Evolutionary conservation across 2,797 vertebrate species (phyloP).

Genomic region (Macropodus opercularis): DNA sequence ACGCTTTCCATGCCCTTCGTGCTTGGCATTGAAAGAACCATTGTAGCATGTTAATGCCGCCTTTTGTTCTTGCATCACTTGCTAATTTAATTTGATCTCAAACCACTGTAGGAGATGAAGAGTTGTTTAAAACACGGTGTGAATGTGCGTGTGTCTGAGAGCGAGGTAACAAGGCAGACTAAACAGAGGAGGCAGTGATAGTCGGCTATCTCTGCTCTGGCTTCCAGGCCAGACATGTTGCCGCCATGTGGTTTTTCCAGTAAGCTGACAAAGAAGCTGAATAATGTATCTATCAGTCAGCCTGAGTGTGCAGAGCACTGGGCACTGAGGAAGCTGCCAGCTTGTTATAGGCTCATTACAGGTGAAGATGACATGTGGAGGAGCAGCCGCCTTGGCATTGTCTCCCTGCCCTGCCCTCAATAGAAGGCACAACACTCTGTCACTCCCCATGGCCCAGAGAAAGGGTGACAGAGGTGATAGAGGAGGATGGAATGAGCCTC

Average conservation of each 20-base stretch:
- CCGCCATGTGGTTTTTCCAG: constrained; percentile 65
- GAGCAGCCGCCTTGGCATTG: constrained; percentile 67
- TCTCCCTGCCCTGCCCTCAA: constrained; percentile 64
- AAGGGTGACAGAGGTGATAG: constrained; percentile 59
- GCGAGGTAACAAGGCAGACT: constrained; percentile 8
- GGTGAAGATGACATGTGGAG: constrained; percentile 77
- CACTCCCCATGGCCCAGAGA: constrained; percentile 59
- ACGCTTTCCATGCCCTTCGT: constrained; percentile 25
- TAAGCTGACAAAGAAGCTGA: constrained; percentile 76
- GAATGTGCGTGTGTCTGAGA: constrained; percentile 5
- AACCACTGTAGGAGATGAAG: constrained; percentile 7
- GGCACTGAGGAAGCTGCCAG: constrained; percentile 70
- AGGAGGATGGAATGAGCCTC: constrained; percentile 58
- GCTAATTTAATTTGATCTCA: constrained; percentile 45
- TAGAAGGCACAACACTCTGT: constrained; percentile 62
- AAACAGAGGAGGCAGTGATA: constrained; percentile 36
- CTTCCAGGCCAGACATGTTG: constrained; percentile 58
- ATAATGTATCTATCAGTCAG: constrained; percentile 78
- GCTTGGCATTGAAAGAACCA: constrained; percentile 39
- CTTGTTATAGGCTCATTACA: constrained; percentile 81
- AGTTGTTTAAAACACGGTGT: constrained; percentile 1
- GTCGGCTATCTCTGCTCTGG: constrained; percentile 44
- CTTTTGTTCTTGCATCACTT: constrained; percentile 25
- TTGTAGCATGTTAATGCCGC: constrained; percentile 36
- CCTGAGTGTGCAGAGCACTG: constrained; percentile 57